Evolutionary conservation across 2,797 vertebrate species (phyloP), one percentile per base, ranked within the genome.

Genomic region (Euthynnus affinis): DNA sequence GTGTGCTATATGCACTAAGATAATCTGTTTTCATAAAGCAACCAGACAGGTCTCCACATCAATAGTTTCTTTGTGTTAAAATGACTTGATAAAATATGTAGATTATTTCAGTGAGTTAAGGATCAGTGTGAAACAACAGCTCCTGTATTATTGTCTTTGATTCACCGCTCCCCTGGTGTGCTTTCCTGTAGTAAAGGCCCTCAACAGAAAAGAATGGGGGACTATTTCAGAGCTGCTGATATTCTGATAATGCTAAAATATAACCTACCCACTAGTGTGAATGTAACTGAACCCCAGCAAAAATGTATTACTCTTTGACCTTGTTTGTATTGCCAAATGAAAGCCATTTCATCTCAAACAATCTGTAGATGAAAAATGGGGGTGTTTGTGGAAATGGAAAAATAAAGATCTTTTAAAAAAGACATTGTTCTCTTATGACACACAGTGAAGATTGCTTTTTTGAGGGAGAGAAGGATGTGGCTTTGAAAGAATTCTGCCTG

Each of bases 11-110:
- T 81, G 65, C 59, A 2, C 81, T 46, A 5, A 74, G 61, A 89
- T 93, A 90, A 95, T 93, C 81, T 88, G 87, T 94, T 93, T 92
- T 93, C 90, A 93, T 93, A 91, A 94, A 93, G 86, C 76, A 76
- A 91, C 77, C 70, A 74, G 90, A 83, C 83, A 87, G 84, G 74
- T 78, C 85, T 89, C 84, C 88, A 89, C 87, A 89, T 92, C 80
- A 70, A 82, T 81, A 91, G 65, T 84, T 89, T 83, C 75, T 85
- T 74, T 84, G 56, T 77, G 77, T 76, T 85, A 61, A 88, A 93
- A 89, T 83, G 10, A 92, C 87, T 91, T 89, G 85, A 89, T 90
- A 81, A 92, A 93, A 93, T 91, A 90, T 90, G 89, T 74, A 92
- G 86, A 91, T 90, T 83, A 70, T 83, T 78, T 78, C 52, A 80